These are phyloP conservation scores for Acanthacorydalis orientalis DNA, from an alignment of 2,888 invertebrate genomes.

Conservation along the genomic window DNA sequence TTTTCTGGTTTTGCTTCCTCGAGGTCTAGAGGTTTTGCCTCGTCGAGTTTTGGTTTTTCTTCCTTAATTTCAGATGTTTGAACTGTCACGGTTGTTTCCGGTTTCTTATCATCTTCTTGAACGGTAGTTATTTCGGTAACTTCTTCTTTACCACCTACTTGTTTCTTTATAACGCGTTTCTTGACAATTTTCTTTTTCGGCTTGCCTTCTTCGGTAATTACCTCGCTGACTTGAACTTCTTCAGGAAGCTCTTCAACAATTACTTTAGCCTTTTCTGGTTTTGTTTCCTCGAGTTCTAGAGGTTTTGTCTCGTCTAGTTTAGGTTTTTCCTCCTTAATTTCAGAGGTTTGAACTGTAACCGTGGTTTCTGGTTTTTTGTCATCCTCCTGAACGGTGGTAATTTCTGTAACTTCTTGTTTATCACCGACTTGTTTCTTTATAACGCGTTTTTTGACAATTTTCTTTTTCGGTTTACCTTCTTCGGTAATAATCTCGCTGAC, in stretches of 20 bases:
- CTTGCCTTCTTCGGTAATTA: conserved; percentile 11
- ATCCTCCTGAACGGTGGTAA: conserved; percentile 13
- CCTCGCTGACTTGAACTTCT: conserved; percentile 16
- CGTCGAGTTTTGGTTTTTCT: conserved; percentile 17
- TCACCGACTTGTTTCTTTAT: conserved; percentile 15
- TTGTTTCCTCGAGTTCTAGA: conserved; percentile 13
- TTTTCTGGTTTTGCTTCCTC: no score
- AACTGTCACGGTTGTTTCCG: conserved; percentile 7
- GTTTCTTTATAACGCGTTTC: conserved; percentile 14
- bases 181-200: conserved; percentile 14
- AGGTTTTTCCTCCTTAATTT: conserved; percentile 5
- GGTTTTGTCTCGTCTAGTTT: conserved; percentile 11
- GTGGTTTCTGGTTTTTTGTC: conserved; percentile 17
- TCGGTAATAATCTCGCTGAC: conserved; percentile 13
- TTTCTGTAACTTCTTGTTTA: conserved; percentile 20
- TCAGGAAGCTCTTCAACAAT: conserved; percentile 13
- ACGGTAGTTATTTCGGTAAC: conserved; percentile 19
- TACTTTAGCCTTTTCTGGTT: conserved; percentile 12
- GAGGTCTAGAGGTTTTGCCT: conserved; percentile 3
- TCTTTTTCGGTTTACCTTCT: conserved; percentile 15
- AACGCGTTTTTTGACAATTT: conserved; percentile 14
- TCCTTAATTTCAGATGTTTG: conserved; percentile 22
- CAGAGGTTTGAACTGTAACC: conserved; percentile 12
- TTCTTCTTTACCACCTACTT: conserved; percentile 10
- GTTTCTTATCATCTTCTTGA: conserved; percentile 12